Base-by-base conservation (phyloP, 2,888 invertebrate species). In the Leucophenga maculata region DNA sequence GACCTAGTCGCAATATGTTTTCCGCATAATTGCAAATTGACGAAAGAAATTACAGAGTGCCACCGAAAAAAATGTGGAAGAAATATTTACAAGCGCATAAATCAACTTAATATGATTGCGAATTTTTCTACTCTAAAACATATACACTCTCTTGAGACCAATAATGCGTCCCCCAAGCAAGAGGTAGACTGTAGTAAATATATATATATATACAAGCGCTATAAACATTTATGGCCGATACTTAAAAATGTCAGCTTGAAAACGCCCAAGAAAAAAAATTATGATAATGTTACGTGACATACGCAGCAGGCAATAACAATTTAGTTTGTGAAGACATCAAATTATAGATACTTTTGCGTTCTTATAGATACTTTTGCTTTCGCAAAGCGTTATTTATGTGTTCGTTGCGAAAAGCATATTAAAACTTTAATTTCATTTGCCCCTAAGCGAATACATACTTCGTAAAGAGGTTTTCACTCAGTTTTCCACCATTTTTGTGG, bases 241-340 rank as follows among this genome's bases (percentile, higher is more conserved):
- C 80, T 80, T 83, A 80, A 80, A 80, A 80, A 80, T 83, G 80
- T 83, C 80, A 80, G 75, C 79, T 79, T 9, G n/a, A 39, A 8
- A 39, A 11, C 39, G 39, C 39, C 11, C 39, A 11, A 39, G 8
- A 39, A 6, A 80, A 80, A 80, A 80, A 80, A 80, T 82, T 80
- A 80, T 80, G 84, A 83, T 83, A 80, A 80, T 80, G 80, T 80
- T 83, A 80, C 80, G 80, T 83, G 80, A 80, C 80, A 80, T 83
- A 82, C 80, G 84, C 83, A 80, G 84, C 83, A 80, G 82, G 80
- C 80, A 83, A 80, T 83, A 83, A 80, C 80, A 83, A 83, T 80
- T 80, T 80, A 80, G 80, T 80, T 83, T 80, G n/a, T n/a, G 84
- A 82, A 39, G 39, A 9, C 39, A 39, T 39, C 26, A 26, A 26